Conservation (phyloP, 2,113 vertebrate species). For the Microcebus lehilahytsara region DNA sequence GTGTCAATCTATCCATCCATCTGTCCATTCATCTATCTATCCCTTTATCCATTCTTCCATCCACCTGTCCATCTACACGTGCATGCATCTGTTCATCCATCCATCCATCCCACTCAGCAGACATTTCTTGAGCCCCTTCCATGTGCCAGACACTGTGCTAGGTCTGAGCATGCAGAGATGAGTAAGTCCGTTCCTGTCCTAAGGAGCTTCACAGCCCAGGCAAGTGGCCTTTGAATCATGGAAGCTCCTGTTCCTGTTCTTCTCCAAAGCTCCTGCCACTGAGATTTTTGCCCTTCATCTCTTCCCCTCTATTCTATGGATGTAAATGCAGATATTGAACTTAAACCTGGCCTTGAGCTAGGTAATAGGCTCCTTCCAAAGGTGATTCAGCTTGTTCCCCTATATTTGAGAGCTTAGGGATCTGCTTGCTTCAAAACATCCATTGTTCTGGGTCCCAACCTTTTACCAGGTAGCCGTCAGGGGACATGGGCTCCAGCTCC, state of each 20-base stretch:
- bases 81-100: background rate
- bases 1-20: no score
- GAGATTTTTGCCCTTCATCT: background rate
- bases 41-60: background rate
- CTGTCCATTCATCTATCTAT: no score
- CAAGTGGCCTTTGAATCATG: background rate
- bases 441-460: background rate
- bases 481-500: background rate
- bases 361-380: background rate
- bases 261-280: background rate
- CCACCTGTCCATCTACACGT: background rate
- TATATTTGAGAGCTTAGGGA: background rate
- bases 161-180: background rate
- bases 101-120: background rate
- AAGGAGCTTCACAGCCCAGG: background rate
- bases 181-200: background rate
- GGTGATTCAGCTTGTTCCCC: background rate
- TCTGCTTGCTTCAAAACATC: background rate
- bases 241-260: background rate
- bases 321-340: background rate
- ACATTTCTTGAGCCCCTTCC: background rate
- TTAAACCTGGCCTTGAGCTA: background rate
- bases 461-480: background rate
- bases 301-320: background rate
- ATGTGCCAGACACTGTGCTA: background rate